phyloP scores from a whole-genome alignment of 37 sponge, comb jelly and placozoan genomes.

The Sycon ciliatum region DNA sequence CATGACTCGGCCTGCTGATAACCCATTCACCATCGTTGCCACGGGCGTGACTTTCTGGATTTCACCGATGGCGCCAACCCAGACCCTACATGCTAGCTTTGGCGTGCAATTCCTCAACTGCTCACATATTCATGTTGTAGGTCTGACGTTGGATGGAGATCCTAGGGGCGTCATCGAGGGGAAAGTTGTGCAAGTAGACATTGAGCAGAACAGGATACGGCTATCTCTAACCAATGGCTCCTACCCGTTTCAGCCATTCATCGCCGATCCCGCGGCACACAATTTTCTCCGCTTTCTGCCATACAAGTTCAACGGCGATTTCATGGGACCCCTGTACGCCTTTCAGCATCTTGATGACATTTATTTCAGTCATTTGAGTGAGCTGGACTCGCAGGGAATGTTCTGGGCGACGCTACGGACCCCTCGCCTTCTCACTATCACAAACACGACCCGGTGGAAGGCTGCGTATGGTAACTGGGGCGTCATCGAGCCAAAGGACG shows the following conservation, averaged over 20 bases:
- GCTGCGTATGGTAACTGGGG: not conserved
- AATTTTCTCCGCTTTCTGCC: not conserved
- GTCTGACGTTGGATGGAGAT: not conserved
- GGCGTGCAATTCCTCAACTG: not conserved
- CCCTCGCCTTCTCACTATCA: not conserved
- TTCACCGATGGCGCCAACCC: not conserved
- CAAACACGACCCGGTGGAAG: not conserved
- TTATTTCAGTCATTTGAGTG: not conserved
- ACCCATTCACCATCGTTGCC: not conserved
- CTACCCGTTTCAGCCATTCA: not conserved
- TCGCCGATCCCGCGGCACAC: not conserved
- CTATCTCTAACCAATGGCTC: not conserved
- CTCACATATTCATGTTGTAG: not conserved
- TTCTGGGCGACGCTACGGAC: not conserved
- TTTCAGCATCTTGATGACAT: not conserved
- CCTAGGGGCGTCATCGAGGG: slow-evolving; percentile 1
- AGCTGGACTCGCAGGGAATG: not conserved
- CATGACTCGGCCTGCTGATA: not conserved
- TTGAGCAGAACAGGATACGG: not conserved
- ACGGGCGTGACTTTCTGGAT: not conserved
- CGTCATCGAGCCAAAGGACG: not conserved
- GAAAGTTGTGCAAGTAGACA: not conserved
- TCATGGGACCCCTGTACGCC: not conserved
- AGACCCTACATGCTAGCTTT: not conserved
- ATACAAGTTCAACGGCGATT: not conserved